These are phyloP conservation scores for Drosophila pachea DNA, from an alignment of 1,140 invertebrate genomes.

Conservation along the genomic window DNA sequence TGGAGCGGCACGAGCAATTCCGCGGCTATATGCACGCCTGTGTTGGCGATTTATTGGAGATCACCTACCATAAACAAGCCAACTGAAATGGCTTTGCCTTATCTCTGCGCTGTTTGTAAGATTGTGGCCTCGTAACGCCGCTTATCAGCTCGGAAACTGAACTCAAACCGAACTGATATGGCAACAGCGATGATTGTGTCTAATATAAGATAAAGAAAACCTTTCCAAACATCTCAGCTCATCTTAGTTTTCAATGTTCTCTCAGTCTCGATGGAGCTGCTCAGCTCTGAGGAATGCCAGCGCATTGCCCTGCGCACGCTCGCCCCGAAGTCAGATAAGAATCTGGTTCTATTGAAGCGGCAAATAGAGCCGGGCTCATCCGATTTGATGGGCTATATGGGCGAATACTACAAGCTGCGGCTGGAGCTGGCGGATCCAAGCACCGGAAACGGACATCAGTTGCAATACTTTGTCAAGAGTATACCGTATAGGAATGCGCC, in stretches of 20 bases:
- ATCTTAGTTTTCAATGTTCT: background rate
- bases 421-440: slow-evolving; percentile 22
- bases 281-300: slow-evolving; percentile 48
- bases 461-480: slow-evolving; percentile 67
- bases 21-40: slow-evolving; percentile 63
- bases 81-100: slow-evolving; percentile 23
- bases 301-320: slow-evolving; percentile 40
- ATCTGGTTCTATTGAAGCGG: slow-evolving; percentile 29
- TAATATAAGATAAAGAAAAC: too few species aligned
- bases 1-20: slow-evolving; percentile 50
- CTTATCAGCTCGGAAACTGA: slow-evolving; percentile 27
- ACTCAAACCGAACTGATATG: too few species aligned
- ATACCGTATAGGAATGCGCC: slow-evolving; percentile 57
- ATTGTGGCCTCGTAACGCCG: slow-evolving; percentile 41
- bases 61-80: slow-evolving; percentile 55
- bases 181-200: too few species aligned
- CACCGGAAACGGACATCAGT: background rate
- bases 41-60: slow-evolving; percentile 62
- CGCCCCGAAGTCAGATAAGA: slow-evolving; percentile 19
- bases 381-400: slow-evolving; percentile 70
- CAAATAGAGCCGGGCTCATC: slow-evolving; percentile 39
- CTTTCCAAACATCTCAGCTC: background rate
- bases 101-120: slow-evolving; percentile 1
- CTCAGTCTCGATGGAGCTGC: slow-evolving; percentile 40
- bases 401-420: slow-evolving; percentile 67